Percentiles rank a stretch among this genome's conserved stretches.
These are phyloP conservation scores for Acanthurus lineatus DNA, from an alignment of 2,797 vertebrate species.

Conservation along the genomic window DNA sequence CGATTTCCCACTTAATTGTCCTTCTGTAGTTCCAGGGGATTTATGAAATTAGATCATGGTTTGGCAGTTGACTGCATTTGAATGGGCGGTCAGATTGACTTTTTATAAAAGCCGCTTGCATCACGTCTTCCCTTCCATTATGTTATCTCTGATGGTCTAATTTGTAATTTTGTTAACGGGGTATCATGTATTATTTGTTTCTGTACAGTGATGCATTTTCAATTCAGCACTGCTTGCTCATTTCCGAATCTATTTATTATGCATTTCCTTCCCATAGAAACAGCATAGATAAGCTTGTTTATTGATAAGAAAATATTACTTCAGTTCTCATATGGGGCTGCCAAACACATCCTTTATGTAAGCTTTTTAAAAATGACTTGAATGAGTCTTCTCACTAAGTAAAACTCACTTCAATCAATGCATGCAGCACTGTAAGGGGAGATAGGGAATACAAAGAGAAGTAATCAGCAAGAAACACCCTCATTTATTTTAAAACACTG, in stretches of 20 bases:
- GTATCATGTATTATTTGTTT: slow-evolving; percentile 45
- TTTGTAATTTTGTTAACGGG: slow-evolving; percentile 59
- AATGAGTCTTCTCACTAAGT: slow-evolving; percentile 39
- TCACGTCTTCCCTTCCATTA: slow-evolving; percentile 52
- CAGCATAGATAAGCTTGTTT: slow-evolving; percentile 37
- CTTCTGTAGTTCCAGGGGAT: slow-evolving; percentile 68
- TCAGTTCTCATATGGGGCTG: slow-evolving; percentile 1
- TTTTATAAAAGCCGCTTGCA: slow-evolving; percentile 37
- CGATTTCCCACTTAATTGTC: slow-evolving; percentile 75
- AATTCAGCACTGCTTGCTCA: slow-evolving; percentile 22
- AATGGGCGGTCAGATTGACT: slow-evolving; percentile 62
- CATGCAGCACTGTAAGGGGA: slow-evolving; percentile 16
- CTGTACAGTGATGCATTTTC: slow-evolving; percentile 35
- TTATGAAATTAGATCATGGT: slow-evolving; percentile 74
- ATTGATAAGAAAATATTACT: slow-evolving; percentile 37
- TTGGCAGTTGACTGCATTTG: slow-evolving; percentile 64
- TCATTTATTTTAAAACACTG: slow-evolving; percentile 24
- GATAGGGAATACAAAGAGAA: slow-evolving; percentile 45
- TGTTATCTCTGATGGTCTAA: slow-evolving; percentile 53
- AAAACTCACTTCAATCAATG: slow-evolving; percentile 33
- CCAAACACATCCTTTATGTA: slow-evolving; percentile 28
- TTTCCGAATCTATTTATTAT: slow-evolving; percentile 25
- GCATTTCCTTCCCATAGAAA: slow-evolving; percentile 24
- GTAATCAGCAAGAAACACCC: slow-evolving; percentile 44
- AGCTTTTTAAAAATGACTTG: slow-evolving; percentile 39